Evolutionary conservation across 2,888 invertebrate species (phyloP).

Genomic region (Notodonta ziczac): DNA sequence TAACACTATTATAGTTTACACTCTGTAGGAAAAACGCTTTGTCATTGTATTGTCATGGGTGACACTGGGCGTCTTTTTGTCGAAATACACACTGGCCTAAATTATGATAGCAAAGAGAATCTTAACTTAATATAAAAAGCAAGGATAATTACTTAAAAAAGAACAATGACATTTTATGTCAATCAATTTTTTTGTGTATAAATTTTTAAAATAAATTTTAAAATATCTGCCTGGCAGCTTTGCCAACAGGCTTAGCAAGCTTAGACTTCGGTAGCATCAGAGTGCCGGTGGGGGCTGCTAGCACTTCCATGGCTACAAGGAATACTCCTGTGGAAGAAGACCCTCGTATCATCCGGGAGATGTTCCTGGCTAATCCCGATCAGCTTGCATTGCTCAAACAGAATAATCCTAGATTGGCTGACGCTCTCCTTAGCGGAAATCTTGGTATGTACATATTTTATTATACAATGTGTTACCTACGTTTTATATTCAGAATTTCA

Average conservation of each 20-base stretch:
- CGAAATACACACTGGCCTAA: slow-evolving; percentile 13
- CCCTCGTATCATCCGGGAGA: slow-evolving; percentile 92
- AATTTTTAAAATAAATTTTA: slow-evolving; percentile 32
- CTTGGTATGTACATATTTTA: slow-evolving; percentile 81
- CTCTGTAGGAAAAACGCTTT: slow-evolving; percentile 51
- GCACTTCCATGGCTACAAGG: slow-evolving; percentile 67
- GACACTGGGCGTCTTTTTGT: slow-evolving; percentile 48
- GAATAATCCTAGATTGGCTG: slow-evolving; percentile 96
- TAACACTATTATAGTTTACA: slow-evolving; percentile 22
- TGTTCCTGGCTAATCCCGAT: slow-evolving; percentile 95
- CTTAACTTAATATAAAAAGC: slow-evolving; percentile 14
- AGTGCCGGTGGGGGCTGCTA: slow-evolving; percentile 86
- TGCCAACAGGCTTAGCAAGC: slow-evolving; percentile 80
- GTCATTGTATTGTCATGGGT: slow-evolving; percentile 66
- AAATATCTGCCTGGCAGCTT: slow-evolving; percentile 59
- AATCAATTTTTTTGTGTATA: slow-evolving; percentile 19
- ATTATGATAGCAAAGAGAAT: background rate
- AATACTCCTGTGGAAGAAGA: slow-evolving; percentile 88
- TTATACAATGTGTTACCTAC: slow-evolving; percentile 1
- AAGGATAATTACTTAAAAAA: slow-evolving; percentile 23
- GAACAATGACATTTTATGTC: slow-evolving; percentile 30
- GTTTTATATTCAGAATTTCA: background rate
- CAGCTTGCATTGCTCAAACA: slow-evolving; percentile 95
- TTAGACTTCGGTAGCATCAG: slow-evolving; percentile 95
- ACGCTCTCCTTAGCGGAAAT: slow-evolving; percentile 94